A percentile compares a stretch with the other conserved stretches of the same genome.
These are phyloP conservation scores for Panurus biarmicus DNA, from an alignment of 2,113 vertebrate genomes.

Conservation along the genomic window DNA sequence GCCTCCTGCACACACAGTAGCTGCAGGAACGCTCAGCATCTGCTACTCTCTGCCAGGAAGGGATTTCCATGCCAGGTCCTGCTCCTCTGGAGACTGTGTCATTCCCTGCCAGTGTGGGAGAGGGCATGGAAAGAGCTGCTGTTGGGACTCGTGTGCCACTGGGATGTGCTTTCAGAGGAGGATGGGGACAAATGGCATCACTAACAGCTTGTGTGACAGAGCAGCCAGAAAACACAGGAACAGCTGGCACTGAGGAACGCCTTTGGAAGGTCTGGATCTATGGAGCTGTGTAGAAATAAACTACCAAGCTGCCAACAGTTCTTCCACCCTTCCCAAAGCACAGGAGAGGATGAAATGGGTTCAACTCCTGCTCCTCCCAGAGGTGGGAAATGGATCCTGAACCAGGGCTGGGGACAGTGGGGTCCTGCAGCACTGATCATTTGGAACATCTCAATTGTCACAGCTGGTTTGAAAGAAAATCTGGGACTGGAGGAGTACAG, in stretches of 20 bases:
- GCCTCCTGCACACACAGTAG: background rate
- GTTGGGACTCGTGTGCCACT: fast-evolving
- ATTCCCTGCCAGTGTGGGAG: fast-evolving
- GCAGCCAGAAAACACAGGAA: background rate
- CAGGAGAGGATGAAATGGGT: background rate
- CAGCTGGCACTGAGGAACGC: background rate
- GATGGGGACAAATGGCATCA: background rate
- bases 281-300: background rate
- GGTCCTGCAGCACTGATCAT: background rate
- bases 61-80: background rate
- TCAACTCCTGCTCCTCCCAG: background rate
- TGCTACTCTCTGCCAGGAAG: background rate
- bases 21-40: background rate
- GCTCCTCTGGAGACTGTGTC: background rate
- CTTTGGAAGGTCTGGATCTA: background rate
- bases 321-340: background rate
- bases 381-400: background rate
- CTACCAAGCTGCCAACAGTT: background rate
- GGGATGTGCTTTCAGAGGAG: background rate
- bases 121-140: background rate
- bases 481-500: background rate
- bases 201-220: background rate
- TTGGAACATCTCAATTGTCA: background rate
- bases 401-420: fast-evolving
- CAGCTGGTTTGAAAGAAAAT: background rate